These are phyloP conservation scores for Helicoverpa zea DNA, from an alignment of 1,140 invertebrate genomes.

Conservation along the genomic window DNA sequence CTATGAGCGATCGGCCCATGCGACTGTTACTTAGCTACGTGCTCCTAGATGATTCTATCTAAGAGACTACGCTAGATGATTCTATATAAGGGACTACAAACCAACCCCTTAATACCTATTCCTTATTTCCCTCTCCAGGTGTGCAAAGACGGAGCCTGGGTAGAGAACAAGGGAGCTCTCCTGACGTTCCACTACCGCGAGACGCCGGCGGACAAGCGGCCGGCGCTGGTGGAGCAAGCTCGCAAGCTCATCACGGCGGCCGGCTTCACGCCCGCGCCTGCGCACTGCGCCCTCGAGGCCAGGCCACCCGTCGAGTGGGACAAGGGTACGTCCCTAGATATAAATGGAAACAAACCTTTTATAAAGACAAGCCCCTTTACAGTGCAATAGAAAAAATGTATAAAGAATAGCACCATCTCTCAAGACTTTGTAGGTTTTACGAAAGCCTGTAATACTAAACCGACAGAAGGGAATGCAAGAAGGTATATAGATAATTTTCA, in stretches of 20 bases:
- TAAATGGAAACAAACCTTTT: background rate
- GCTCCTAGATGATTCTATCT: no score
- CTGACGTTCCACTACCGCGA: slow-evolving; percentile 96
- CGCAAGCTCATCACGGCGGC: slow-evolving; percentile 91
- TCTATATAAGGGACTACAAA: background rate
- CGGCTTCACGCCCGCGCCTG: slow-evolving; percentile 92
- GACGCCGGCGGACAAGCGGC: slow-evolving; percentile 90
- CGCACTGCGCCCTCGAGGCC: slow-evolving; percentile 95
- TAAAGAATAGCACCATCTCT: no score
- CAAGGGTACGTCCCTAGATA: slow-evolving; percentile 88
- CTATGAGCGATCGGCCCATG: no score
- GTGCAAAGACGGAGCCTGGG: slow-evolving; percentile 95
- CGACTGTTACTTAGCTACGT: no score
- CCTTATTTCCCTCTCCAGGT: slow-evolving; percentile 85
- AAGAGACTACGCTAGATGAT: no score
- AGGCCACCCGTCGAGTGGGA: slow-evolving; percentile 96
- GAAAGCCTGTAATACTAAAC: no score
- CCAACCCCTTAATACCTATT: background rate
- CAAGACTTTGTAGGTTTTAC: no score
- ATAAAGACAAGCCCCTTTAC: no score
- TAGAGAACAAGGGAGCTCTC: slow-evolving; percentile 96
- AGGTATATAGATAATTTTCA: no score
- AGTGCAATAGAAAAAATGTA: no score
- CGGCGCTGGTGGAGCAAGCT: slow-evolving; percentile 90
- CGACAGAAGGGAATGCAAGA: no score